Evolutionary conservation across 2,113 vertebrate genomes (phyloP).

Genomic region (Taxidea taxus): DNA sequence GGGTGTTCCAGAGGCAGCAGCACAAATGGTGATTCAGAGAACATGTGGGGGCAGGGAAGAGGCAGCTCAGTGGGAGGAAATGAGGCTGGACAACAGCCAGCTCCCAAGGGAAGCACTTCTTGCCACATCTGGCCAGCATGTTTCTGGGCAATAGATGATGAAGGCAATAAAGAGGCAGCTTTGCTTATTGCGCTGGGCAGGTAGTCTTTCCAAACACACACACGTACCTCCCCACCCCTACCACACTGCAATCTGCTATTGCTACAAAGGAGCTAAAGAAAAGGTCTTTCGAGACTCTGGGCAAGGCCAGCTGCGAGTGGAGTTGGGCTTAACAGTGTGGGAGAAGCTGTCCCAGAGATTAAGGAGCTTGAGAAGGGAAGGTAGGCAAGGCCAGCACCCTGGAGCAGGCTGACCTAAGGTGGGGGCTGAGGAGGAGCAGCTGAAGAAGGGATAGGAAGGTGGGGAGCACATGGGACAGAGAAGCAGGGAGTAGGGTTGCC

Average conservation of each 20-base stretch:
- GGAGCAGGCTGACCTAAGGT: background rate
- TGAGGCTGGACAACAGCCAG: background rate
- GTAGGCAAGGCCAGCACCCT: background rate
- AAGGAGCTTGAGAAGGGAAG: background rate
- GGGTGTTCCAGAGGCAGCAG: background rate
- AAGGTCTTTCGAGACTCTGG: background rate
- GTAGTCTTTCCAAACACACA: background rate
- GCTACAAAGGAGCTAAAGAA: background rate
- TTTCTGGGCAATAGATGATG: background rate
- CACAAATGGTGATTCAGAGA: background rate
- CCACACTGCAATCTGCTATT: background rate
- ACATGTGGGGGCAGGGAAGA: background rate
- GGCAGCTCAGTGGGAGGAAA: background rate
- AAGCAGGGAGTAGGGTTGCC: background rate
- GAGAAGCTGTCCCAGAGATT: background rate
- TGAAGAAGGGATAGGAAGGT: background rate
- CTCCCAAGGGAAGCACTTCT: background rate
- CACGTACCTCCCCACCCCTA: background rate
- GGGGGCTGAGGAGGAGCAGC: background rate
- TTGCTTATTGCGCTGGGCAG: background rate
- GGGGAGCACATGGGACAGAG: background rate
- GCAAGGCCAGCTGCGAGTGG: fast-evolving
- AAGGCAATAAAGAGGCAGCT: background rate
- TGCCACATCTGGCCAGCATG: background rate
- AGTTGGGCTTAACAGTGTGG: fast-evolving